phyloP scores from a whole-genome alignment of 2,113 vertebrate species.

The Pelodiscus sinensis region DNA sequence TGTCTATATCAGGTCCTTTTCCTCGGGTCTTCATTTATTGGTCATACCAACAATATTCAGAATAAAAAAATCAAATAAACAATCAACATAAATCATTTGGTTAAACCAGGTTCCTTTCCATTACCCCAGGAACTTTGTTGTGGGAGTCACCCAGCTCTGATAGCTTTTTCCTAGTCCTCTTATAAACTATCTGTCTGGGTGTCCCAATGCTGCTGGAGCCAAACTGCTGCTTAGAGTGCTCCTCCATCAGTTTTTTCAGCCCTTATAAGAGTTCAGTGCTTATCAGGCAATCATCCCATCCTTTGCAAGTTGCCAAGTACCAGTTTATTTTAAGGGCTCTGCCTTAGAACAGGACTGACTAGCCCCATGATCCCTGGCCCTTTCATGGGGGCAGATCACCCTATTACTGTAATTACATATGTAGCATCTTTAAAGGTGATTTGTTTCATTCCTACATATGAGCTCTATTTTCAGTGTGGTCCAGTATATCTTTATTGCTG shows the following conservation, averaged over 20 bases:
- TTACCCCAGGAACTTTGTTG: neutral
- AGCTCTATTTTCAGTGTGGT: neutral
- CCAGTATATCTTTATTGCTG: neutral
- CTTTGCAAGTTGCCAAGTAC: neutral
- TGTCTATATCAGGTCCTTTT: neutral
- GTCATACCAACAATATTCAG: neutral
- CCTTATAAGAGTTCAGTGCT: neutral
- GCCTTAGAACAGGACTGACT: neutral
- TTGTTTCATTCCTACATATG: accelerated
- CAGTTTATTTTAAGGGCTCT: neutral
- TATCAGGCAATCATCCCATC: neutral
- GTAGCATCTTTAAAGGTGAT: neutral
- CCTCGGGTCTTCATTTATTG: neutral
- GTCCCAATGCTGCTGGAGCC: neutral
- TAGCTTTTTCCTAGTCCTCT: neutral
- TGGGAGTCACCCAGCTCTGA: neutral
- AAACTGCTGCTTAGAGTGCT: neutral
- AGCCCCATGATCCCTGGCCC: neutral
- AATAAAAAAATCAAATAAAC: neutral
- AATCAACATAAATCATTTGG: neutral
- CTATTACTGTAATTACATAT: neutral
- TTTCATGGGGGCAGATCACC: neutral
- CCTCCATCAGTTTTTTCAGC: neutral
- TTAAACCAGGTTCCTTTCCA: neutral
- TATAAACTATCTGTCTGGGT: neutral